These are phyloP conservation scores for Macaca nemestrina DNA, from an alignment of 2,113 vertebrate species.

Conservation along the genomic window DNA sequence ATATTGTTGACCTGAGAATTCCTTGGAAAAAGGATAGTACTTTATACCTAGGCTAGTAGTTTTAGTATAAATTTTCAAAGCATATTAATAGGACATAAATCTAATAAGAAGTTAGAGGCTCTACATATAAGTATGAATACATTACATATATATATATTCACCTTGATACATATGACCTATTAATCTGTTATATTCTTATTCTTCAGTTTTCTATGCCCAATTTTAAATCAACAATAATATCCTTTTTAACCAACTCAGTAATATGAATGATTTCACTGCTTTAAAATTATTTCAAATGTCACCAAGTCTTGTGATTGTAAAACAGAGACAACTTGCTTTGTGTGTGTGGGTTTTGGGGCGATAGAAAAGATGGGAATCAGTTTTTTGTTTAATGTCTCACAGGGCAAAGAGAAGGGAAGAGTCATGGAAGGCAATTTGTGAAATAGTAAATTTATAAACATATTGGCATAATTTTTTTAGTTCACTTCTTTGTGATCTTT, in stretches of 20 bases:
- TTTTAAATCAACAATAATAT: neutral
- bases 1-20: neutral
- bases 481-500: neutral
- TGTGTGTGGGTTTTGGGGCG: neutral
- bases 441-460: neutral
- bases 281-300: neutral
- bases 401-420: neutral
- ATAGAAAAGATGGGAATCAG: neutral
- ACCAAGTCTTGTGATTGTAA: neutral
- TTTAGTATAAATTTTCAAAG: neutral
- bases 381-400: neutral
- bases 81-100: neutral
- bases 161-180: neutral
- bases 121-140: neutral
- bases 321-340: neutral
- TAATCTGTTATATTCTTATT: neutral
- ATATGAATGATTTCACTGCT: neutral
- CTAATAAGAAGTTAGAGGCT: neutral
- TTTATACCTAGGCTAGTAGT: neutral
- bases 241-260: neutral
- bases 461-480: neutral
- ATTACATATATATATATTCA: neutral
- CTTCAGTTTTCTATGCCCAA: neutral
- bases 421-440: neutral
- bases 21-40: neutral